These are phyloP conservation scores for Tachysurus vachellii DNA, from an alignment of 2,113 vertebrate genomes.

Conservation along the genomic window DNA sequence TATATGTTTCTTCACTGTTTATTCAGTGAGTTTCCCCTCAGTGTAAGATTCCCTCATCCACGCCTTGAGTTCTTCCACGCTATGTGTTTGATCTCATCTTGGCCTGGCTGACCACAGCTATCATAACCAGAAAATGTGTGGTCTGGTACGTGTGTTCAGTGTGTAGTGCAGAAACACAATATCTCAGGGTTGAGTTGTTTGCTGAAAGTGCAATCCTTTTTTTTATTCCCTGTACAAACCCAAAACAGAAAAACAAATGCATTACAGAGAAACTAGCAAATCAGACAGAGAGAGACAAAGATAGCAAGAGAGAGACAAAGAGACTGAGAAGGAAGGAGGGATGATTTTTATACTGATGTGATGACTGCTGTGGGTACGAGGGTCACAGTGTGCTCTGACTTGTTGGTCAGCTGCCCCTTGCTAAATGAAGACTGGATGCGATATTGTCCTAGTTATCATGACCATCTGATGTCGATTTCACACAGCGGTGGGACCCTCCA, in stretches of 20 bases:
- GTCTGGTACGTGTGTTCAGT: conserved; percentile 32
- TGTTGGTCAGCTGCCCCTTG: conserved; percentile 62
- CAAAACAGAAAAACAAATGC: neutral
- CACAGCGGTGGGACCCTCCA: conserved; percentile 62
- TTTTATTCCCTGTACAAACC: neutral
- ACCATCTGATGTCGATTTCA: conserved; percentile 72
- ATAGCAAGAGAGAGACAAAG: neutral
- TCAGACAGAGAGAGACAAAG: neutral
- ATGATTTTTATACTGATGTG: conserved; percentile 40
- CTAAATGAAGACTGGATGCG: conserved; percentile 65
- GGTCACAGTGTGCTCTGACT: conserved; percentile 58
- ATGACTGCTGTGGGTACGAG: conserved; percentile 58
- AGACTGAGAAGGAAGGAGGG: neutral
- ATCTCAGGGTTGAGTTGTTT: conserved; percentile 15
- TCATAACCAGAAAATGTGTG: conserved; percentile 45
- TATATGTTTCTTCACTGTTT: conserved; percentile 43
- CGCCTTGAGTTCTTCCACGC: conserved; percentile 41
- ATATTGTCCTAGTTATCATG: conserved; percentile 64
- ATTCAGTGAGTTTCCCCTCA: conserved; percentile 38
- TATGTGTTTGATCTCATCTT: conserved; percentile 38
- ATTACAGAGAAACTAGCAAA: neutral
- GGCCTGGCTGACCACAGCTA: conserved; percentile 42
- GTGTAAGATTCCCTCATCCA: conserved; percentile 38
- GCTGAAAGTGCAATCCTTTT: neutral
- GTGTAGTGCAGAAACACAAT: conserved; percentile 31